These are phyloP conservation scores for Nomada ruficornis DNA, from an alignment of 2,888 invertebrate species.

Conservation along the genomic window DNA sequence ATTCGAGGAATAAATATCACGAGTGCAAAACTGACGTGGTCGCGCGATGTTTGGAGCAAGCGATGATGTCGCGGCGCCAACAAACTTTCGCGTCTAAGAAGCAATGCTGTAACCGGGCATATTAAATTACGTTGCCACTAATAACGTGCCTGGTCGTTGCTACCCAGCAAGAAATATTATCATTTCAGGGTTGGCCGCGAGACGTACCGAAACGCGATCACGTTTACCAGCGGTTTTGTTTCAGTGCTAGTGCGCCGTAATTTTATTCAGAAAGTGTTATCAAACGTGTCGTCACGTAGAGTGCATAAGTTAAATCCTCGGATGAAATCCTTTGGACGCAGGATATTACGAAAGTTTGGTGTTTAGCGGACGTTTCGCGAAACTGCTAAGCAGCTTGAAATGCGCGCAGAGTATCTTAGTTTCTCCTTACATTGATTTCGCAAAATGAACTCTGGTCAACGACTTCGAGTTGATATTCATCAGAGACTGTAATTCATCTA, in stretches of 20 bases:
- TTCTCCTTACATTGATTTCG: slow-evolving; percentile 9
- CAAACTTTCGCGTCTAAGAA: not conserved
- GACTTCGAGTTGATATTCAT: not conserved
- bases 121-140: slow-evolving; percentile 17
- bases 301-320: slow-evolving; percentile 33
- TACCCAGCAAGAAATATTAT: not conserved
- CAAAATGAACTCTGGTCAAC: not conserved
- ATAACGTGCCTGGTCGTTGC: not conserved
- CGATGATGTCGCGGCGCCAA: not conserved
- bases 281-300: slow-evolving; percentile 32
- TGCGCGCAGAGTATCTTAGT: not conserved
- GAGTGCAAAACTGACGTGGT: not conserved
- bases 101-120: not conserved
- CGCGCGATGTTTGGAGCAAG: not conserved
- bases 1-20: not conserved
- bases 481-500: not conserved
- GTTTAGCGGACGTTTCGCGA: slow-evolving; percentile 25
- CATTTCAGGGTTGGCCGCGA: not conserved
- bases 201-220: slow-evolving; percentile 10
- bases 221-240: slow-evolving; percentile 14
- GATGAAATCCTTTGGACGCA: slow-evolving; percentile 13
- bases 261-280: slow-evolving; percentile 41
- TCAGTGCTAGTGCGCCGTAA: slow-evolving; percentile 23
- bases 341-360: slow-evolving; percentile 46
- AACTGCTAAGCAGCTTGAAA: slow-evolving; percentile 28